These are phyloP conservation scores for Crocallis elinguaria DNA, from an alignment of 2,888 invertebrate genomes.

Conservation along the genomic window DNA sequence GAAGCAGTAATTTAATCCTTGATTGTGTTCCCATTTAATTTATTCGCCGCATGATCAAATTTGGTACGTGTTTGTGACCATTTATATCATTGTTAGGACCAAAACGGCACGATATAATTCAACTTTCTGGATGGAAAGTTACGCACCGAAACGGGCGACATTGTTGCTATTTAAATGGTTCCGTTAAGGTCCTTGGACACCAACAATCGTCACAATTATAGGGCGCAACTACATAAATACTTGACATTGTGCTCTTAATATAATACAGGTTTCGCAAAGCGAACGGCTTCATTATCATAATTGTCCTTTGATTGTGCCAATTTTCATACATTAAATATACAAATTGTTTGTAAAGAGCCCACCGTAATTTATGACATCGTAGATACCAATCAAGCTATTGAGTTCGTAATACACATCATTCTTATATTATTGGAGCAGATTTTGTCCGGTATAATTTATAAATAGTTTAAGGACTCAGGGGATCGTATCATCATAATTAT, in stretches of 20 bases:
- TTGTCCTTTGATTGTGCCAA: conserved; percentile 44
- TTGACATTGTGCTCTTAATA: conserved; percentile 44
- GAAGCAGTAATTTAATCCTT: conserved; percentile 82
- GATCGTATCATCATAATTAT: conserved; percentile 75
- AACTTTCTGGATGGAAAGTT: conserved; percentile 51
- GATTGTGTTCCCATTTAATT: conserved; percentile 83
- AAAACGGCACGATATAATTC: conserved; percentile 57
- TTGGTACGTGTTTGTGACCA: conserved; percentile 77
- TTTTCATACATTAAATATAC: conserved; percentile 48
- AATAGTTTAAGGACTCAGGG: conserved; percentile 74
- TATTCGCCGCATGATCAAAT: conserved; percentile 81
- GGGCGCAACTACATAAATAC: conserved; percentile 44
- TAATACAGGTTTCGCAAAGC: conserved; percentile 39
- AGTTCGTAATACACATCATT: conserved; percentile 58
- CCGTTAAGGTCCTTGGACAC: conserved; percentile 34
- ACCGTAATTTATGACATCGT: conserved; percentile 55
- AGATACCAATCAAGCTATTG: conserved; percentile 67
- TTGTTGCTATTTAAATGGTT: conserved; percentile 46
- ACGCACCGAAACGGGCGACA: conserved; percentile 43
- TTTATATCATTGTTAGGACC: conserved; percentile 67
- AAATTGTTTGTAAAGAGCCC: conserved; percentile 49
- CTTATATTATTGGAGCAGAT: conserved; percentile 65
- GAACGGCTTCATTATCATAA: conserved; percentile 50
- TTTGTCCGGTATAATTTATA: conserved; percentile 74
- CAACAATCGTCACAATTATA: conserved; percentile 50